These are phyloP conservation scores for Apamea monoglypha DNA, from an alignment of 2,888 invertebrate species.

Conservation along the genomic window DNA sequence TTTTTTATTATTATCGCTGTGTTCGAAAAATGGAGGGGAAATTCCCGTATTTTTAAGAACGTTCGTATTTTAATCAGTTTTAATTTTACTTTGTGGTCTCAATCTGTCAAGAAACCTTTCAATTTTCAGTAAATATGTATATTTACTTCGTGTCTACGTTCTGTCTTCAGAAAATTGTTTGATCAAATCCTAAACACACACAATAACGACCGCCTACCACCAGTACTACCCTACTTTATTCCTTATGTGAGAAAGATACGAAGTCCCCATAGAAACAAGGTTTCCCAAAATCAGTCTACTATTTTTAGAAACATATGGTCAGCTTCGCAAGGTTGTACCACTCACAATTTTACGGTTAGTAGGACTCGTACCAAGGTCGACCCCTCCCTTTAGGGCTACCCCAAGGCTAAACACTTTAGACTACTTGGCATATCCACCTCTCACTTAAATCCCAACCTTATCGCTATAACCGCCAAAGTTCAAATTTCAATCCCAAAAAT, in stretches of 20 bases:
- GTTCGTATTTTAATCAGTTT: not conserved
- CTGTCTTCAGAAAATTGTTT: not conserved
- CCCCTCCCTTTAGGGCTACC: slow-evolving; percentile 58
- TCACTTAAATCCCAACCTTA: slow-evolving; percentile 43
- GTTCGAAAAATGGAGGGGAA: no score
- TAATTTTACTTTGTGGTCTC: not conserved
- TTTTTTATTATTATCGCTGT: no score
- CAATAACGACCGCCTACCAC: not conserved
- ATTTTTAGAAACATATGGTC: slow-evolving; percentile 61
- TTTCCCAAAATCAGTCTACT: slow-evolving; percentile 26
- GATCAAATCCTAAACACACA: not conserved
- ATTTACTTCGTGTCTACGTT: not conserved
- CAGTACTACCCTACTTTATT: not conserved
- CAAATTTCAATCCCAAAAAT: slow-evolving; percentile 24
- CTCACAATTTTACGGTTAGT: slow-evolving; percentile 68
- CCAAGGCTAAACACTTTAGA: slow-evolving; percentile 58
- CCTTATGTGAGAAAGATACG: not conserved
- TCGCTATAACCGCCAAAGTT: not conserved
- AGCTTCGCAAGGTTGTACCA: slow-evolving; percentile 49
- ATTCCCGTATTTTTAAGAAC: not conserved
- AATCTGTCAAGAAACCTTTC: not conserved
- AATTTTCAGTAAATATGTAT: not conserved
- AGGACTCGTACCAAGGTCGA: slow-evolving; percentile 66
- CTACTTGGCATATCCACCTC: slow-evolving; percentile 21
- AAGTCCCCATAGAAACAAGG: not conserved